Base-by-base conservation (phyloP, 92 coral and sea anemone genomes). In the Galaxea fascicularis region DNA sequence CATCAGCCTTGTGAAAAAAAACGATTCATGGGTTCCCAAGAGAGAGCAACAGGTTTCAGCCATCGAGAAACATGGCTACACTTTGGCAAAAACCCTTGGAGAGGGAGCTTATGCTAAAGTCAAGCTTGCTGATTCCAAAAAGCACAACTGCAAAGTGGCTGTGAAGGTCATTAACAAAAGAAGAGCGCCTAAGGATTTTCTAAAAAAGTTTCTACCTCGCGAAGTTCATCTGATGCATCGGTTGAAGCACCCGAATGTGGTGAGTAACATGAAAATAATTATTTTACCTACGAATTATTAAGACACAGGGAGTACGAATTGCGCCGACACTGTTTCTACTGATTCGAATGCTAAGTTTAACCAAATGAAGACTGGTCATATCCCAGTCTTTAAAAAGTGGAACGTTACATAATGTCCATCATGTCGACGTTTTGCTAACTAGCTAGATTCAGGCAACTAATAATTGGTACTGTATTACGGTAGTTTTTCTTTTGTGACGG, bases 81-180 rank as follows among this genome's bases (percentile, higher is more conserved):
- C 89, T 15, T 76, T 94, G 29, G 76, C 58, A 17, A 88, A 82
- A 30, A 92, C 85, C 47, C 88, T 94, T 10, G 98, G 98, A 11
- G 98, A 94, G 58, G 98, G 98, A 31, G 94, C 98, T 29, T 94
- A 89, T 72, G 98, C 98, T 10, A 94, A 94, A 87, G 98, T 94
- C 10, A 91, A 85, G 71, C 87, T 94, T 21, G 95, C 93, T 0
- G 87, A 91, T 60, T 94, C 98, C 63, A 88, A 76, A 74, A 94
- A 89, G 31, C 95, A 94, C 73, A 91, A 89, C 83, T 80, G 89
- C 27, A 76, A 86, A 64, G 88, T 94, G 4, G 98, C 98, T 10
- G 82, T 94, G 28, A 94, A 94, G 80, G 79, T 89, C 22, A 89
- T 94, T 47, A 94, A 94, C 81, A 94, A 94, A 87, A 83, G 92